phyloP scores from a whole-genome alignment of 2,888 invertebrate species.

The Macaria liturata region DNA sequence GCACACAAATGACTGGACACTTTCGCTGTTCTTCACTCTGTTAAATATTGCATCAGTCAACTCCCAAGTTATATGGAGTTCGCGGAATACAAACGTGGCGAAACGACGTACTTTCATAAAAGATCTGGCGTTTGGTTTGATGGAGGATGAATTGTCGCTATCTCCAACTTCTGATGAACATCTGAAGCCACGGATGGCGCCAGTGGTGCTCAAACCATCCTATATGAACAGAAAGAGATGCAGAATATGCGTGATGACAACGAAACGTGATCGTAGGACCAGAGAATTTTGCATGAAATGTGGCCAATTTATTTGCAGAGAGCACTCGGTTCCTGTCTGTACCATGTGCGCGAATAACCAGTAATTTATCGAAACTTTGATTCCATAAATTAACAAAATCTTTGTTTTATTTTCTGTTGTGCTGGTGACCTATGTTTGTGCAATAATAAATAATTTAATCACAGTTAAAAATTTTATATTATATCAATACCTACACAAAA shows the following conservation, averaged over 20 bases:
- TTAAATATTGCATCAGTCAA: slow-evolving; percentile 73
- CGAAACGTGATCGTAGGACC: slow-evolving; percentile 65
- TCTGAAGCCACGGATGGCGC: slow-evolving; percentile 33
- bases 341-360: slow-evolving; percentile 47
- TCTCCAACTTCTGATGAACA: slow-evolving; percentile 35
- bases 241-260: slow-evolving; percentile 54
- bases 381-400: too few relatives aligned
- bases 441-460: too few relatives aligned
- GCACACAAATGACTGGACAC: slow-evolving; percentile 70
- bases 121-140: slow-evolving; percentile 60
- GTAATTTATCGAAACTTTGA: background rate
- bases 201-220: slow-evolving; percentile 30
- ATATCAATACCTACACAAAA: too few relatives aligned
- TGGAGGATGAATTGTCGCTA: slow-evolving; percentile 45
- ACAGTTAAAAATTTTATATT: too few relatives aligned
- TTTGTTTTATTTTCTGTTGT: too few relatives aligned
- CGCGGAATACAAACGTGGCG: slow-evolving; percentile 45
- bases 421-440: too few relatives aligned
- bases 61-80: slow-evolving; percentile 72
- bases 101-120: slow-evolving; percentile 65
- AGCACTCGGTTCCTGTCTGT: slow-evolving; percentile 64
- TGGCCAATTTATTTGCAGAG: slow-evolving; percentile 63
- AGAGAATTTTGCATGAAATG: slow-evolving; percentile 64
- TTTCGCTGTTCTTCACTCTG: slow-evolving; percentile 68
- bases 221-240: slow-evolving; percentile 57